Evolutionary conservation across 2,797 vertebrate genomes (phyloP), one percentile per base, ranked within the genome.

Genomic region (Myiotriccus ornatus): DNA sequence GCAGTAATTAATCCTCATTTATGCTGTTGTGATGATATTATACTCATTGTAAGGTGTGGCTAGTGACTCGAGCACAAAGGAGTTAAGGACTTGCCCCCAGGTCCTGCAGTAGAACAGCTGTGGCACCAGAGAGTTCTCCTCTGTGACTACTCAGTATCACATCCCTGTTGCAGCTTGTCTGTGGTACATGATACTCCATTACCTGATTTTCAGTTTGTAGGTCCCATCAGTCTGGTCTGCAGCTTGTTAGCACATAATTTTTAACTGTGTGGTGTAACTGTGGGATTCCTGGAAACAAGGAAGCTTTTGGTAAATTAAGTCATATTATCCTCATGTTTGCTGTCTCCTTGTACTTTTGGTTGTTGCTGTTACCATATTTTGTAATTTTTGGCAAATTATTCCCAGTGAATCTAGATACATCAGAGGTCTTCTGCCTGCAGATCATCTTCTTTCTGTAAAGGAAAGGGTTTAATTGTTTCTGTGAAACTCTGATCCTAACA

Each of bases 1-100:
- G 63, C 56, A 32, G 41, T 71, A 78, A 78, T 89, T 89, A 94
- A 30, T 60, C n/a, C 35, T 95, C 27, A 28, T 75, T 85, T 62
- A 27, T 73, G 37, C 28, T 59, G 34, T 60, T 90, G 50, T 2
- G 3, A 57, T 82, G 37, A 5, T 80, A 30, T 7, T 57, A 14
- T 43, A 68, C 28, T 30, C 55, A 25, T 39, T 0, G 1, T 80
- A 78, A 62, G 64, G 14, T 32, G 6, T 1, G 12, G 47, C 59
- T 35, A 55, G 37, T 68, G 49, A 39, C 39, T 57, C 9, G 30
- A 83, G 39, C 65, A 69, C 53, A 17, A 13, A 43, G 52, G 32
- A 68, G 60, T 75, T 71, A 39, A 85, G 62, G 53, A 43, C n/a
- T 7, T 69, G 62, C 57, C 50, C 50, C 32, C 24, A 46, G 24